Base-by-base conservation (phyloP, 1,140 invertebrate genomes). In the Diuraphis noxia region DNA sequence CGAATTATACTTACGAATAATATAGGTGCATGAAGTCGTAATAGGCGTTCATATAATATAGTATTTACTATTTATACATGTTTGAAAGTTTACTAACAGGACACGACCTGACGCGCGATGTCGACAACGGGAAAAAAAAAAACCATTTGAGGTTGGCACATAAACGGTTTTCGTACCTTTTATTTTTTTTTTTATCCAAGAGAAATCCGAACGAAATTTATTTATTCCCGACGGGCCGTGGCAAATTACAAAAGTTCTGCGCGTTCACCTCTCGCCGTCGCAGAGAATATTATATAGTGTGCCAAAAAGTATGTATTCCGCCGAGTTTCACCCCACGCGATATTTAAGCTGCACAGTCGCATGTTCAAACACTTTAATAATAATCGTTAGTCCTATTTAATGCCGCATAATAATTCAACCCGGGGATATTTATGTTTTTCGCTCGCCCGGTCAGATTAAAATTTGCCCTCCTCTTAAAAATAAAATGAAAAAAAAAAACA, bases 331-430 rank as follows among this genome's bases (percentile, higher is more conserved):
- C 84, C 84, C 84, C 84, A 36, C 40, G 84, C 38, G 46, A 86
- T 86, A 52, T 86, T 86, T 86, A 86, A 86, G 84, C 84, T 43
- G 84, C 46, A 86, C 72, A 82, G 89, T 81, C 89, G 77, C 89
- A 41, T 91, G 77, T 81, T 88, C 38, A 88, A 88, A 88, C 86
- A 88, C 86, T 88, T 88, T 88, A 88, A 88, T 88, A 81, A 91
- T 91, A 90, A 90, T 90, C 88, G 88, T 90, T 79, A 49, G 89
- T 91, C 89, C 89, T 79, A 91, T 91, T 91, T 91, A 91, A 91
- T 82, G 63, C 89, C 41, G 43, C 89, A 52, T 91, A 91, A 91
- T 91, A 91, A 91, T 91, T 91, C 89, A 91, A 91, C 89, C 77
- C 63, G 77, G 52, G 41, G 72, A 91, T 91, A 91, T 91, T 91